These are phyloP conservation scores for Palythoa grandiflora DNA, from an alignment of 92 coral and sea anemone species.

Conservation along the genomic window DNA sequence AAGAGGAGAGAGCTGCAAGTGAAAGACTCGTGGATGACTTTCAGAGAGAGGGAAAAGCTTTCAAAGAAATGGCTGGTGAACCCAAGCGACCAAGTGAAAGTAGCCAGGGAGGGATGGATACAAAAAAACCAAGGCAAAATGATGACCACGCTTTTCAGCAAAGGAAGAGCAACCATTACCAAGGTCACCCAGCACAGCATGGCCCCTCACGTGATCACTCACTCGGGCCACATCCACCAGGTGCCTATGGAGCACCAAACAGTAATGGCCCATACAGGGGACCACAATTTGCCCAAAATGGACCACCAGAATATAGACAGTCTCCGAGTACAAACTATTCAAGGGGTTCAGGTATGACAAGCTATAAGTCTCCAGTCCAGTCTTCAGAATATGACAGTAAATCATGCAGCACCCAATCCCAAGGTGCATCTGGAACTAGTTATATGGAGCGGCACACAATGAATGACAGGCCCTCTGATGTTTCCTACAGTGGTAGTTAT, in stretches of 20 bases:
- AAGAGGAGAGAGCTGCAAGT: constrained; percentile 75
- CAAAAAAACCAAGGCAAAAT: constrained; percentile 34
- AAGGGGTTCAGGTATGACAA: background rate
- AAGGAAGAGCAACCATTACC: background rate
- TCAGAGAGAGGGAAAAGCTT: constrained; percentile 79
- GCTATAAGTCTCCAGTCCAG: background rate
- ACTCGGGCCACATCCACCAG: constrained; percentile 38
- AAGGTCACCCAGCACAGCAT: constrained; percentile 19
- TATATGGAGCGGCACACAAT: background rate
- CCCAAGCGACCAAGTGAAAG: constrained; percentile 46
- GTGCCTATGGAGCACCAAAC: constrained; percentile 25
- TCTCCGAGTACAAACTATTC: constrained; percentile 21
- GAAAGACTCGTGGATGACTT: constrained; percentile 76
- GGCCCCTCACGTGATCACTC: constrained; percentile 3
- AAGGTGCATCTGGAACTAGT: background rate
- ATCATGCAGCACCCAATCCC: constrained; percentile 12
- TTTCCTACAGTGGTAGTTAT: background rate
- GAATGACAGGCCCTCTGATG: background rate
- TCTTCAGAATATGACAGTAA: constrained; percentile 3
- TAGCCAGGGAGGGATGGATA: constrained; percentile 5
- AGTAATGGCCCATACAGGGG: constrained; percentile 1
- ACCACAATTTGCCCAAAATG: constrained; percentile 14
- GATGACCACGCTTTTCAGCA: constrained; percentile 5
- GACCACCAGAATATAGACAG: background rate
- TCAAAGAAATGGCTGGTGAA: constrained; percentile 56